These are phyloP conservation scores for Drosophila willistoni DNA, from an alignment of 1,140 invertebrate species.

Conservation along the genomic window DNA sequence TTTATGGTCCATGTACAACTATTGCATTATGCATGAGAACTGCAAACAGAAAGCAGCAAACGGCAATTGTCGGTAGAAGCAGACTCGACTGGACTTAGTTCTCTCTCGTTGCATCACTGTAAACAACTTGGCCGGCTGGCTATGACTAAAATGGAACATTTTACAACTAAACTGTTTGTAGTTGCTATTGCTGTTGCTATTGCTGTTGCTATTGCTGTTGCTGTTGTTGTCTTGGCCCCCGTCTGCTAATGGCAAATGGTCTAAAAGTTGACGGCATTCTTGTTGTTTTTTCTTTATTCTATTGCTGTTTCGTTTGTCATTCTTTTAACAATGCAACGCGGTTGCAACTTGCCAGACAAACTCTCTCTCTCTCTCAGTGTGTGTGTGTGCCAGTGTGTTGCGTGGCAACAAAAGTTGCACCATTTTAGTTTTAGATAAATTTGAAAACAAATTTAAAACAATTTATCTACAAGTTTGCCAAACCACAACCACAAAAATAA, in stretches of 20 bases:
- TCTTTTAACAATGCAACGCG: slow-evolving; percentile 42
- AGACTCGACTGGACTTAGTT: slow-evolving; percentile 7
- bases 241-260: slow-evolving; percentile 57
- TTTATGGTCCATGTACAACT: slow-evolving; percentile 45
- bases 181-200: no score
- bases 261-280: slow-evolving; percentile 20
- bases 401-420: slow-evolving; percentile 43
- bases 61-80: slow-evolving; percentile 47
- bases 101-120: slow-evolving; percentile 28
- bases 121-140: slow-evolving; percentile 46
- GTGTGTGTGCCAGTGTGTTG: not conserved
- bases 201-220: not conserved
- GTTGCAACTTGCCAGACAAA: slow-evolving; percentile 45
- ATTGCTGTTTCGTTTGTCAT: slow-evolving; percentile 20
- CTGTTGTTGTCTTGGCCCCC: slow-evolving; percentile 29
- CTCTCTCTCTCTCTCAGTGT: no score
- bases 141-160: slow-evolving; percentile 25
- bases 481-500: slow-evolving; percentile 1
- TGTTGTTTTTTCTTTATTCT: not conserved
- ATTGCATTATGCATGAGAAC: slow-evolving; percentile 72
- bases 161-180: slow-evolving; percentile 53
- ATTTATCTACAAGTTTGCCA: slow-evolving; percentile 47
- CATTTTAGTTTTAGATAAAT: slow-evolving; percentile 28
- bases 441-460: slow-evolving; percentile 51
- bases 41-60: slow-evolving; percentile 45